Percentiles rank a stretch among this genome's conserved stretches.
Conservation (phyloP, 2,113 vertebrate species). For the Plecturocebus donacophilus region DNA sequence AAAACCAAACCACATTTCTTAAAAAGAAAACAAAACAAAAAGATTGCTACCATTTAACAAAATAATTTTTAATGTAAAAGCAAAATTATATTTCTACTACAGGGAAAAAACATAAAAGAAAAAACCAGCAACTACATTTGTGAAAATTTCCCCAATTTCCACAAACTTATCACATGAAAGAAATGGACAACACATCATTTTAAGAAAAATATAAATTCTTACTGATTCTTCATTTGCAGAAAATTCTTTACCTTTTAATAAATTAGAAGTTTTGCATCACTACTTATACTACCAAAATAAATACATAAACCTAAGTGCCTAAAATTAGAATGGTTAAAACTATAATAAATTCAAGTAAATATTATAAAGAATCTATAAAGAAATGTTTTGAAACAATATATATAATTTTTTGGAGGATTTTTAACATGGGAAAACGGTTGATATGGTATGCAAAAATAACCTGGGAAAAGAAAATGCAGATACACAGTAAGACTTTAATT, state of each 20-base stretch:
- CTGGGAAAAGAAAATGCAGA: background rate
- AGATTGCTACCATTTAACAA: conserved; percentile 13
- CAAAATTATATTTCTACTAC: background rate
- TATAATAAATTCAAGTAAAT: background rate
- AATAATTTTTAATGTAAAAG: background rate
- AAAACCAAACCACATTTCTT: conserved; percentile 99
- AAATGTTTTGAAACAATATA: background rate
- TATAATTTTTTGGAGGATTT: background rate
- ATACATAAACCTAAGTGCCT: background rate
- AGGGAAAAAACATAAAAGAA: background rate
- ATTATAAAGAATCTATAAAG: background rate
- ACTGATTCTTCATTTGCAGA: background rate
- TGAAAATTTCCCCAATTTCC: background rate
- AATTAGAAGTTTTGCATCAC: background rate
- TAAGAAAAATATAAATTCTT: background rate
- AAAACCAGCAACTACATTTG: background rate
- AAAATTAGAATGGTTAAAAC: background rate
- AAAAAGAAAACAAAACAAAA: conserved; percentile 59
- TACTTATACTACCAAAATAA: background rate
- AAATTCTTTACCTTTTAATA: background rate
- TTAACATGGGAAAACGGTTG: background rate
- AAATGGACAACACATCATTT: background rate
- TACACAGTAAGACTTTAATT: background rate
- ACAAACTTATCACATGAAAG: background rate
- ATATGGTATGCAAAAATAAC: conserved; percentile 3